Conservation (phyloP, 1,140 invertebrate species). For the Prorops nasuta region DNA sequence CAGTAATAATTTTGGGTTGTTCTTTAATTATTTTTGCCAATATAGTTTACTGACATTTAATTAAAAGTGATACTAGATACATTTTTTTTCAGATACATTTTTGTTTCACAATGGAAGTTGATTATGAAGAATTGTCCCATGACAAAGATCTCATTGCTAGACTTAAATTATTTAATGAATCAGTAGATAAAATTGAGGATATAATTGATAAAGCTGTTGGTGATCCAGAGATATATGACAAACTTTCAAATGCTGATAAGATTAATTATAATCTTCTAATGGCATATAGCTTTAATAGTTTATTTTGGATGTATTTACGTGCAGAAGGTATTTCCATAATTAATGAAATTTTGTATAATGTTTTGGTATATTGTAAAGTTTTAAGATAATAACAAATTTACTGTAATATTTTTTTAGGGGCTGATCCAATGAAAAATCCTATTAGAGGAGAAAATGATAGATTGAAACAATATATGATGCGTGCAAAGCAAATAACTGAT, state of each 20-base stretch:
- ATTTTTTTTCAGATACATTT: not conserved
- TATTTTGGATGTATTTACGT: slow-evolving; percentile 57
- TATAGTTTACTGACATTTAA: not conserved
- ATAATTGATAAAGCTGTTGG: slow-evolving; percentile 32
- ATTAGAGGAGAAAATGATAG: slow-evolving; percentile 52
- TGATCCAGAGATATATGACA: slow-evolving; percentile 42
- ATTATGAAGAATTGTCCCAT: slow-evolving; percentile 42
- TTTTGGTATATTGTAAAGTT: slow-evolving; percentile 5
- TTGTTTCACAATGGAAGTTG: not conserved
- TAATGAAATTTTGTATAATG: not conserved
- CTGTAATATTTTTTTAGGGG: slow-evolving; percentile 28
- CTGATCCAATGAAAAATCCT: slow-evolving; percentile 41
- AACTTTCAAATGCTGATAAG: slow-evolving; percentile 48
- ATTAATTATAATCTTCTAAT: slow-evolving; percentile 54
- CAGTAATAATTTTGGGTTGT: no score
- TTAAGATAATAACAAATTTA: slow-evolving; percentile 1
- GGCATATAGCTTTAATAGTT: slow-evolving; percentile 53
- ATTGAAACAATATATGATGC: slow-evolving; percentile 46
- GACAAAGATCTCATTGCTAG: slow-evolving; percentile 36
- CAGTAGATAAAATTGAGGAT: slow-evolving; percentile 40
- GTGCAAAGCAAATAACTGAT: slow-evolving; percentile 52
- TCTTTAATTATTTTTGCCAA: not conserved
- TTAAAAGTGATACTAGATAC: not conserved
- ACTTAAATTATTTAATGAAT: slow-evolving; percentile 37
- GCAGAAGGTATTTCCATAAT: slow-evolving; percentile 51